Base-by-base conservation (phyloP, 2,797 vertebrate genomes). In the Chloroceryle amazona region DNA sequence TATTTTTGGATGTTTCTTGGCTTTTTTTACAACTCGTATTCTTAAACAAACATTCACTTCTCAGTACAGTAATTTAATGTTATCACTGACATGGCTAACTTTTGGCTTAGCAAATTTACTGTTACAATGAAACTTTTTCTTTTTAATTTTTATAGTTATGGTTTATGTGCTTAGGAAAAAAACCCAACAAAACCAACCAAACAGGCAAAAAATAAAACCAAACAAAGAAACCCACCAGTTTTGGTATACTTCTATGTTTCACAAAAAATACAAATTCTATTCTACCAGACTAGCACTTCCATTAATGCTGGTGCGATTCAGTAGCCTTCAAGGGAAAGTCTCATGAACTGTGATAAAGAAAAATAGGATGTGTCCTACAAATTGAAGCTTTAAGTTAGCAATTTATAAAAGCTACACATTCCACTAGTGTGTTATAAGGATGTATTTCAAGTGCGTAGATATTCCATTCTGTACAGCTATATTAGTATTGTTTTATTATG, bases 241-340 rank as follows among this genome's bases (percentile, higher is more conserved):
- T 68, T 17, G 7, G 1, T 57, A 19, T 11, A 13, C 2, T 20
- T 82, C 5, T 62, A 8, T 18, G 5, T 35, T 28, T 6, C 9
- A 57, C 18, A 11, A 81, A 76, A 81, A 14, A 47, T 7, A 26
- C 3, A 6, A 10, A 41, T 75, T 63, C 21, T 76, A 15, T 72
- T 79, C 15, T 41, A 26, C 5, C 15, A 41, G 29, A 67, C 1
- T 42, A 80, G 17, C 2, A 28, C 1, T 29, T 70, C 2, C 1
- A 1, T 75, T 51, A 72, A 31, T 9, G 8, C 3, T 11, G 4
- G 2, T 23, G 4, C 0, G 2, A 19, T 22, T 80, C 6, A 1
- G 14, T 28, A 61, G 4, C 13, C 15, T 88, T 73, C 29, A 62
- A 75, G 18, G 3, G 19, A 73, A 61, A 28, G 14, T 17, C 52